These are phyloP conservation scores for Eilema caniola DNA, from an alignment of 2,888 invertebrate species.

Conservation along the genomic window DNA sequence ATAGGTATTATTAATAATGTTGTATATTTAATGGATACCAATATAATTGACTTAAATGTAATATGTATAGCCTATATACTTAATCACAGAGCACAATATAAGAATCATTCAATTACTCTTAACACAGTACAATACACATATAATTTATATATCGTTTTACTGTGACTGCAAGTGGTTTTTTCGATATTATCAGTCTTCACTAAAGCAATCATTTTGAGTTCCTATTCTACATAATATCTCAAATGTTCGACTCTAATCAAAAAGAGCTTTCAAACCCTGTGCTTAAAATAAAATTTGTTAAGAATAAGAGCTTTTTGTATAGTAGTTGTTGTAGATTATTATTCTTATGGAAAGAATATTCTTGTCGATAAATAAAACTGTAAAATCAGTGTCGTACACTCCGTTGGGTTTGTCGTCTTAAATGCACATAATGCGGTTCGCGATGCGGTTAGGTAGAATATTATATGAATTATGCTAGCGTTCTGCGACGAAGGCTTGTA, in stretches of 20 bases:
- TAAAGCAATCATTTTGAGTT: slow-evolving; percentile 54
- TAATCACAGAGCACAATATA: slow-evolving; percentile 44
- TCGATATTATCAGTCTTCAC: slow-evolving; percentile 32
- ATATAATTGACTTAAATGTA: slow-evolving; percentile 24
- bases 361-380: slow-evolving; percentile 57
- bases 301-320: slow-evolving; percentile 81
- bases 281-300: slow-evolving; percentile 75
- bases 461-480: slow-evolving; percentile 52
- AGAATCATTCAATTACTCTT: slow-evolving; percentile 45
- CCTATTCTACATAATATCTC: slow-evolving; percentile 36
- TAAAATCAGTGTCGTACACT: slow-evolving; percentile 55
- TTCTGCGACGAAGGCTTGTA: slow-evolving; percentile 38
- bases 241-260: slow-evolving; percentile 44
- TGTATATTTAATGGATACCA: slow-evolving; percentile 33
- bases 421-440: slow-evolving; percentile 49
- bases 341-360: slow-evolving; percentile 57
- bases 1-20: slow-evolving; percentile 32
- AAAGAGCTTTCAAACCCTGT: slow-evolving; percentile 79
- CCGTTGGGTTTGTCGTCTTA: slow-evolving; percentile 51
- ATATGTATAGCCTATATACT: slow-evolving; percentile 31
- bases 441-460: slow-evolving; percentile 48
- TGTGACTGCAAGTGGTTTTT: slow-evolving; percentile 33
- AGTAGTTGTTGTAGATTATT: slow-evolving; percentile 74
- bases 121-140: slow-evolving; percentile 42
- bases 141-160: slow-evolving; percentile 24